Evolutionary conservation across 2,888 invertebrate species (phyloP).

Genomic region (Julus scanicus): DNA sequence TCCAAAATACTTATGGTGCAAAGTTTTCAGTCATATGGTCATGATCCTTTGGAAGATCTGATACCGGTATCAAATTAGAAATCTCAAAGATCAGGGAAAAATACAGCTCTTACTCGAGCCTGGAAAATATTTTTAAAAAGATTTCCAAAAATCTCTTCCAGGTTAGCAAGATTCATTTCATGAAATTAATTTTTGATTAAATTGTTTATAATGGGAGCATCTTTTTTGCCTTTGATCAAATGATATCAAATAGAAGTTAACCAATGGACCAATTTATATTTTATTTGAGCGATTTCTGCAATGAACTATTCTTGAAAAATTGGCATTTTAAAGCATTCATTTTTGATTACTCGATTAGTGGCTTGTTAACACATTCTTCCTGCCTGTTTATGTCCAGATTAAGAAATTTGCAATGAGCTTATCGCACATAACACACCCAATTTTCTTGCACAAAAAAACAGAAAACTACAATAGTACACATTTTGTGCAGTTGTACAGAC

Average conservation of each 20-base stretch:
- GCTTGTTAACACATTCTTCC: too few relatives aligned
- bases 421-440: too few relatives aligned
- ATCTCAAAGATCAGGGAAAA: neutral
- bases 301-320: neutral
- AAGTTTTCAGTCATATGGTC: neutral
- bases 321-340: neutral
- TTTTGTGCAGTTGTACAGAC: too few relatives aligned
- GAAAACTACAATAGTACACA: too few relatives aligned
- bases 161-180: too few relatives aligned
- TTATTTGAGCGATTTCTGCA: neutral
- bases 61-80: neutral
- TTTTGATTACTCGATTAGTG: neutral
- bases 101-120: neutral
- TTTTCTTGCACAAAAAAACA: too few relatives aligned
- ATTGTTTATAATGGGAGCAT: too few relatives aligned
- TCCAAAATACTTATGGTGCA: neutral
- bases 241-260: neutral
- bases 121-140: neutral
- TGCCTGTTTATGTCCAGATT: too few relatives aligned
- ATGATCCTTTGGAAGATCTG: neutral
- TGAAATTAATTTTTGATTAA: too few relatives aligned
- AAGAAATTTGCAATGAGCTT: too few relatives aligned
- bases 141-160: neutral
- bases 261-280: neutral
- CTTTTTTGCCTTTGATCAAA: constrained; percentile 12